Evolutionary conservation across 2,113 vertebrate species (phyloP).

Genomic region (Colaptes auratus): DNA sequence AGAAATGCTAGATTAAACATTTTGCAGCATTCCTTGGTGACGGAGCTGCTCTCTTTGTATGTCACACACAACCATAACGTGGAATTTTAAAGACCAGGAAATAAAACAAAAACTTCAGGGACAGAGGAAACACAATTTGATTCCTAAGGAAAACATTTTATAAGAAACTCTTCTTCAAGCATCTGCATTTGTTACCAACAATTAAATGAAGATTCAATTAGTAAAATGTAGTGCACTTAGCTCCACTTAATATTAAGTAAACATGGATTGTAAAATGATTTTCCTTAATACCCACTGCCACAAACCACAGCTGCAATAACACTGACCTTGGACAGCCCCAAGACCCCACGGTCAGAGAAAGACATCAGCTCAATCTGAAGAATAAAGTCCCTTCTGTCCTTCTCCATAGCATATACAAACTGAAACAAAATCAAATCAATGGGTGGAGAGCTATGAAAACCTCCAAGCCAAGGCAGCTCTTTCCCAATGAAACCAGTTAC

Average conservation of each 20-base stretch:
- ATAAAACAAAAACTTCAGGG: neutral
- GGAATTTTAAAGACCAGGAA: neutral
- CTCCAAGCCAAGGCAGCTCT: neutral
- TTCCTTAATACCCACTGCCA: neutral
- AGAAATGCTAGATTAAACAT: constrained; percentile 46
- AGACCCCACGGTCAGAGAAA: neutral
- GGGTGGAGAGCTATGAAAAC: neutral
- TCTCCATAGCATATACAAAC: neutral
- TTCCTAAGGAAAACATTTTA: neutral
- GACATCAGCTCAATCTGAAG: neutral
- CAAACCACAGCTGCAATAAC: neutral
- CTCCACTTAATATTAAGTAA: constrained; percentile 1
- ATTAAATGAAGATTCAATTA: constrained; percentile 25
- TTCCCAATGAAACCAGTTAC: neutral
- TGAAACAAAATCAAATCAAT: neutral
- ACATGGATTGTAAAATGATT: neutral
- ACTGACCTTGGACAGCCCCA: neutral
- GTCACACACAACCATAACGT: neutral
- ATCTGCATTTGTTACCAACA: neutral
- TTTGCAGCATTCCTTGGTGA: neutral
- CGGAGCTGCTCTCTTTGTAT: neutral
- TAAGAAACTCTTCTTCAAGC: neutral
- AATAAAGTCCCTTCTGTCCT: neutral
- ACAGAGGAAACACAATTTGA: neutral
- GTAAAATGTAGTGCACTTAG: neutral